Evolutionary conservation across 30 jellyfish, hydroid and myxozoan genomes (phyloP).

Genomic region (Haliclystus octoradiatus): DNA sequence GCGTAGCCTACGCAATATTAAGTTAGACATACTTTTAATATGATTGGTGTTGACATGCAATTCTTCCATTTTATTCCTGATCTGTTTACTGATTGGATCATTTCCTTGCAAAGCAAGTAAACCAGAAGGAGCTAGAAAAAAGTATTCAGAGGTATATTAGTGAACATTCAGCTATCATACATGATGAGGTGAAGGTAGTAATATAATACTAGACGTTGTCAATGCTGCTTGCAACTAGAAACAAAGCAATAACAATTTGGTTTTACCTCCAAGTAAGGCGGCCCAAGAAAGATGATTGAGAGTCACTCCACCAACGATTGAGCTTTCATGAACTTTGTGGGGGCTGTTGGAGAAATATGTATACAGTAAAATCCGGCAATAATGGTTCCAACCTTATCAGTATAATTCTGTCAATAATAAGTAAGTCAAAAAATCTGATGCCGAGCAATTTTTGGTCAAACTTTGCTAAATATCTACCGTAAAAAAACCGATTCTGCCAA

Average conservation of each 20-base stretch:
- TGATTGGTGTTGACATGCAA: slow-evolving; percentile 49
- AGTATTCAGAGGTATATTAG: not conserved
- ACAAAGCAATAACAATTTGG: not conserved
- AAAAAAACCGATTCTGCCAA: not conserved
- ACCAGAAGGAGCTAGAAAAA: slow-evolving; percentile 79
- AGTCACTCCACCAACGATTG: slow-evolving; percentile 90
- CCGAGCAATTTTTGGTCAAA: too few species aligned
- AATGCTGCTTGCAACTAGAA: not conserved
- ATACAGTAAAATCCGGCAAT: too few species aligned
- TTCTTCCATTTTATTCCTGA: slow-evolving; percentile 53
- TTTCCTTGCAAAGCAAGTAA: slow-evolving; percentile 79
- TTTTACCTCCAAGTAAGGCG: slow-evolving; percentile 82
- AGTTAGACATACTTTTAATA: slow-evolving; percentile 35
- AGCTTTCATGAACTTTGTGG: slow-evolving; percentile 45
- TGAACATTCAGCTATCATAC: not conserved
- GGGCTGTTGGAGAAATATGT: slow-evolving; percentile 33
- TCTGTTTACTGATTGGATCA: slow-evolving; percentile 64
- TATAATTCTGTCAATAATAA: not conserved
- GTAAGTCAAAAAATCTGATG: not conserved
- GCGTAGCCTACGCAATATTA: too few species aligned
- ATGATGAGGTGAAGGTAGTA: not conserved
- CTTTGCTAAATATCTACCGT: too few species aligned
- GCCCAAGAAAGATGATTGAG: slow-evolving; percentile 91
- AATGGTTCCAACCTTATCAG: not conserved
- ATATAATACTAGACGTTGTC: not conserved